Conservation (phyloP, 2,113 vertebrate species). For the Cygnus buccinator region DNA sequence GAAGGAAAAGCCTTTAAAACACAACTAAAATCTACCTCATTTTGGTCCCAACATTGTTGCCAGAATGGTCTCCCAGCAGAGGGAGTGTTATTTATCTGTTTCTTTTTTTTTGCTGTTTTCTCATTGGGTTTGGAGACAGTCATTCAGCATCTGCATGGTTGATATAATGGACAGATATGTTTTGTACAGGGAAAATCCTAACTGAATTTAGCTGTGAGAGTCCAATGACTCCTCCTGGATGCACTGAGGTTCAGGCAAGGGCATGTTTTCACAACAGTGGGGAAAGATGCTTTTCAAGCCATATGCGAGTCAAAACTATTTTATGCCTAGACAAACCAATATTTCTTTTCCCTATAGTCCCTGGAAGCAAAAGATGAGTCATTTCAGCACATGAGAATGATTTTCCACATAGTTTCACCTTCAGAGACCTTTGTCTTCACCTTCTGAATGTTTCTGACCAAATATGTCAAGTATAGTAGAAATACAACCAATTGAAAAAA, state of each 20-base stretch:
- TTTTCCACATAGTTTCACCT: neutral
- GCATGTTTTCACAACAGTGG: neutral
- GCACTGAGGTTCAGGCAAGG: neutral
- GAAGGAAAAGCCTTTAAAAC: neutral
- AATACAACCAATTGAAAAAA: neutral
- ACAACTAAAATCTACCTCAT: neutral
- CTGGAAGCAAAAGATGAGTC: neutral
- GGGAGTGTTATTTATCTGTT: neutral
- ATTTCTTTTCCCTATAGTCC: neutral
- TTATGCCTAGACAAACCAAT: neutral
- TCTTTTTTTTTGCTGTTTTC: neutral
- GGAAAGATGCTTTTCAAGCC: neutral
- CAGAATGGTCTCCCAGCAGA: neutral
- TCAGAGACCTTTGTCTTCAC: neutral
- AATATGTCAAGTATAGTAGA: neutral
- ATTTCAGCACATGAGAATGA: neutral
- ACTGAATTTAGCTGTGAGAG: neutral
- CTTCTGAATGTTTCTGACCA: neutral
- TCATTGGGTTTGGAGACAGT: neutral
- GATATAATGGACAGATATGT: neutral
- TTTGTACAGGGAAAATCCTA: neutral
- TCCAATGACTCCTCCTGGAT: neutral
- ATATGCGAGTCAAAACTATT: neutral
- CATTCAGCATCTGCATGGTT: neutral
- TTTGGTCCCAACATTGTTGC: accelerated